Conservation (phyloP, 2,888 invertebrate species). For the Nysson spinosus region DNA sequence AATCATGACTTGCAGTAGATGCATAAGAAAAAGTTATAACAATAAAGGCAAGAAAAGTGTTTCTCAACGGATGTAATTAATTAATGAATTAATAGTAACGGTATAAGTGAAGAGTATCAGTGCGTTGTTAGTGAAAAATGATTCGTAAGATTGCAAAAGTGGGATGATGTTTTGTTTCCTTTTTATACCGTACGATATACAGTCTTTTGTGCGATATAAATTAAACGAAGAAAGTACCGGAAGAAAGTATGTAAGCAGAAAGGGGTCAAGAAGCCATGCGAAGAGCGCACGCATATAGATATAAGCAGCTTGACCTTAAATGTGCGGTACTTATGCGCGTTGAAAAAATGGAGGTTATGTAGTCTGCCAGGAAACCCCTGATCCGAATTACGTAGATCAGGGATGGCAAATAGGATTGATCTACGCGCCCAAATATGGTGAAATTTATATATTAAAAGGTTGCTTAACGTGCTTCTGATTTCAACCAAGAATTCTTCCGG, state of each 20-base stretch:
- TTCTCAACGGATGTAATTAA: too few species aligned
- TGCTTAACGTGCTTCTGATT: too few species aligned
- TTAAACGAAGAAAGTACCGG: conserved; percentile 29
- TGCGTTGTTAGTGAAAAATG: too few species aligned
- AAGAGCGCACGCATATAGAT: conserved; percentile 22
- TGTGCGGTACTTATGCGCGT: conserved; percentile 22
- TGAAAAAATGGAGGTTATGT: conserved; percentile 26
- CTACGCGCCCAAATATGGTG: too few species aligned
- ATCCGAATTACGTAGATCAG: conserved; percentile 15
- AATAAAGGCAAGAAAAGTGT: too few species aligned
- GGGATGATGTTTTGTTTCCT: background rate
- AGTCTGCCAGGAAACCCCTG: background rate
- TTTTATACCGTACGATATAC: background rate
- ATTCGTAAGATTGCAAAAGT: background rate
- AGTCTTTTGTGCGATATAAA: conserved; percentile 18
- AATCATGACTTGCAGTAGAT: too few species aligned
- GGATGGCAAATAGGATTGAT: too few species aligned
- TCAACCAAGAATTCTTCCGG: too few species aligned
- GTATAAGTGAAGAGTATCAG: too few species aligned
- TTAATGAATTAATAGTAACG: too few species aligned
- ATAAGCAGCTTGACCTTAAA: conserved; percentile 54
- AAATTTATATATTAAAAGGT: too few species aligned
- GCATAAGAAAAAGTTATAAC: too few species aligned
- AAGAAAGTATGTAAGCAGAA: conserved; percentile 54
- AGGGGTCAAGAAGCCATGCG: conserved; percentile 57